A percentile compares a stretch with the other conserved stretches of the same genome.
phyloP scores from a whole-genome alignment of 2,113 vertebrate species.

The Poecile atricapillus region DNA sequence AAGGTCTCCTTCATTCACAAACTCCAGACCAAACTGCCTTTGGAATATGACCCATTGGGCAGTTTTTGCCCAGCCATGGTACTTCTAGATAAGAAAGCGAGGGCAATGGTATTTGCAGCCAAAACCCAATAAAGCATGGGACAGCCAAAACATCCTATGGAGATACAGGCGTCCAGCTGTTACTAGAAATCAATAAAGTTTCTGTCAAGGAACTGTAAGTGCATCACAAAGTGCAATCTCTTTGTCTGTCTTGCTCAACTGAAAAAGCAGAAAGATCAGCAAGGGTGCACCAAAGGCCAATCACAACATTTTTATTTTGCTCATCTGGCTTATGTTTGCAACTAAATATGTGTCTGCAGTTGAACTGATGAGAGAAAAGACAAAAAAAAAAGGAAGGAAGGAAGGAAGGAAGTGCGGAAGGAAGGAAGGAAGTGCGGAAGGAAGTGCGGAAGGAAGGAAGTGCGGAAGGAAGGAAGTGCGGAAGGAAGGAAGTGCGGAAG shows the following conservation, averaged over 20 bases:
- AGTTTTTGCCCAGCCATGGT: neutral
- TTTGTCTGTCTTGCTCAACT: neutral
- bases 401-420: neutral
- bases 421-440: too few species aligned
- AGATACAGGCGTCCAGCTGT: neutral
- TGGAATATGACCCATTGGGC: neutral
- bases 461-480: too few species aligned
- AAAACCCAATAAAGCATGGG: neutral
- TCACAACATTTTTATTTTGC: slow-evolving; percentile 96
- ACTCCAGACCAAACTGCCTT: neutral
- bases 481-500: too few species aligned
- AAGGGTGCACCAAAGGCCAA: neutral
- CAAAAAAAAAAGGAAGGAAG: slow-evolving; percentile 81
- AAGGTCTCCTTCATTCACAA: neutral
- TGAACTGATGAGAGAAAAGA: slow-evolving; percentile 94
- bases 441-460: too few species aligned
- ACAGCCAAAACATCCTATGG: neutral
- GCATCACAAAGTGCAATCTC: neutral
- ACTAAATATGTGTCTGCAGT: slow-evolving; percentile 96
- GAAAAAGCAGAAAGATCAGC: neutral
- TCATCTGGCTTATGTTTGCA: slow-evolving; percentile 97
- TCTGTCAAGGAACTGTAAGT: neutral
- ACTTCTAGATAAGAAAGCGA: neutral
- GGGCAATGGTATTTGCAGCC: neutral
- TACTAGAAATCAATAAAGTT: neutral